Percentiles rank a stretch among this genome's conserved stretches.
phyloP scores from a whole-genome alignment of 2,113 vertebrate species.

The Haliaeetus leucogaster region DNA sequence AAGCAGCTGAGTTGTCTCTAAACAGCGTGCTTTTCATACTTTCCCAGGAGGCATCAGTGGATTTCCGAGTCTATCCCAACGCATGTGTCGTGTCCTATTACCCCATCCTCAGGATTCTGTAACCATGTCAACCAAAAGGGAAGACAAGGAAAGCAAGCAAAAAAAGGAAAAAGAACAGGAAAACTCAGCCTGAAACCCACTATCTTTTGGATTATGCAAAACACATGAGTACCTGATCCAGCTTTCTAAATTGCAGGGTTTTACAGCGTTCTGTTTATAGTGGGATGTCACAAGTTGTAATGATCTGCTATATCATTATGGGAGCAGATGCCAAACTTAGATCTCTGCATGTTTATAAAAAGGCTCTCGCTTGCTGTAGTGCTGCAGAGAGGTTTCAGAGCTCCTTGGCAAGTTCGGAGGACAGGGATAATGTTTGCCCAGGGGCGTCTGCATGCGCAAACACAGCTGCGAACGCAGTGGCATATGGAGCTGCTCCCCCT shows the following conservation, averaged over 20 bases:
- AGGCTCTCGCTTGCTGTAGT: neutral
- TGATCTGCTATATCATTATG: constrained; percentile 37
- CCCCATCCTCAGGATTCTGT: constrained; percentile 36
- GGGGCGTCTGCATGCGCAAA: neutral
- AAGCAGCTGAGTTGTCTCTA: neutral
- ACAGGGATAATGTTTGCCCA: neutral
- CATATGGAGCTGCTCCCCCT: rapidly evolving
- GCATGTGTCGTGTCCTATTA: neutral
- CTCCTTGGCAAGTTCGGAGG: neutral
- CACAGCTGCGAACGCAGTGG: neutral
- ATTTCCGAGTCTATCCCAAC: neutral
- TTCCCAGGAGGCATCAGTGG: neutral
- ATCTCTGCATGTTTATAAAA: neutral
- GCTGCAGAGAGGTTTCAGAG: neutral
- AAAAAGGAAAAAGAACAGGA: neutral
- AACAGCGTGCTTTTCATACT: neutral
- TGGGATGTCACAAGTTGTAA: constrained; percentile 39
- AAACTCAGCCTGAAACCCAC: neutral
- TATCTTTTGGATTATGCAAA: constrained; percentile 40
- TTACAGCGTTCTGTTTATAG: neutral
- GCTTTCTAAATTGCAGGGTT: constrained; percentile 26
- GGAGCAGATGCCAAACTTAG: constrained; percentile 29
- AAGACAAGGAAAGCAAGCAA: neutral
- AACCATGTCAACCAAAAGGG: constrained; percentile 57
- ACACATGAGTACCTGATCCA: neutral